Evolutionary conservation across 2,113 vertebrate species (phyloP).

Genomic region (Festucalex cinctus): DNA sequence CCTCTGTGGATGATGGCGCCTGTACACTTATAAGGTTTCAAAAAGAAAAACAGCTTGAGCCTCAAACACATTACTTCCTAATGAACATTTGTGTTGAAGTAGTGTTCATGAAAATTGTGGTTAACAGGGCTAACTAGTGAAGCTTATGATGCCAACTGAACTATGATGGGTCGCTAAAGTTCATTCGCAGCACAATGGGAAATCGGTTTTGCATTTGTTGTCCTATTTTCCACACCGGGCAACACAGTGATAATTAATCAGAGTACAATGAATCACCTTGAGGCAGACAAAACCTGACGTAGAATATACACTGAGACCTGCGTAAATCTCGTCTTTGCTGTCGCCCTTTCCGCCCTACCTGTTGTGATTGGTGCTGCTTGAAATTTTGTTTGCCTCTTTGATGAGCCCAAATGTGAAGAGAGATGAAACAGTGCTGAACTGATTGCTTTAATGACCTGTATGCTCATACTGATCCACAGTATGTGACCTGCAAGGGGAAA

Average conservation of each 20-base stretch:
- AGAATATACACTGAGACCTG: not conserved
- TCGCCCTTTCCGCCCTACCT: not conserved
- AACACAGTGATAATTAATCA: not conserved
- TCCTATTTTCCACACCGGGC: not conserved
- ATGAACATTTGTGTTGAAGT: too few species aligned
- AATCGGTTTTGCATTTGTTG: too few species aligned
- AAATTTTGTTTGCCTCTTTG: slow-evolving; percentile 13
- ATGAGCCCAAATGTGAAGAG: slow-evolving; percentile 14
- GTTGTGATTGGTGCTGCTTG: slow-evolving; percentile 7
- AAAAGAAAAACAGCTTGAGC: too few species aligned
- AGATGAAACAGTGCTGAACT: slow-evolving; percentile 22
- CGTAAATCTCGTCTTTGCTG: not conserved
- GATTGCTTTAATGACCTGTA: slow-evolving; percentile 38
- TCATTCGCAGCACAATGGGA: too few species aligned
- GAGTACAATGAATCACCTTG: not conserved
- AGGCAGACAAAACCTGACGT: not conserved
- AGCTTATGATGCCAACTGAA: too few species aligned
- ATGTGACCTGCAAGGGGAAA: slow-evolving; percentile 21
- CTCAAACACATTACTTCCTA: too few species aligned
- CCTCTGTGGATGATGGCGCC: too few species aligned
- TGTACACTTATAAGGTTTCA: too few species aligned
- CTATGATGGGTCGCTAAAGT: too few species aligned
- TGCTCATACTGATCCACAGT: slow-evolving; percentile 28
- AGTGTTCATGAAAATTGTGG: too few species aligned
- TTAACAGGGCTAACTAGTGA: too few species aligned